Evolutionary conservation across 2,888 invertebrate genomes (phyloP), one percentile per base, ranked within the genome.

Genomic region (Ormyrus rosae): DNA sequence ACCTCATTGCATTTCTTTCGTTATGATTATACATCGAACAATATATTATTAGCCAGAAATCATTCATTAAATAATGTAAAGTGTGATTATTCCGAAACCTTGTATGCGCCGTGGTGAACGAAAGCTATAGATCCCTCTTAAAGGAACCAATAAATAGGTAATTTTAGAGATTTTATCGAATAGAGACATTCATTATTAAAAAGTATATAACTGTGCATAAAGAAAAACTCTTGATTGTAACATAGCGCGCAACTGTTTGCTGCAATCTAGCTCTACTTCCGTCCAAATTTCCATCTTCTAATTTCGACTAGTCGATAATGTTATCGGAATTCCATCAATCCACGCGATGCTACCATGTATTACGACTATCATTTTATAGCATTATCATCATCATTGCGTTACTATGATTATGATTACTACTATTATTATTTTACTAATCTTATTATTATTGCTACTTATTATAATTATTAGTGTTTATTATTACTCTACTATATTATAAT

Each of bases 181-280:
- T 78, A 71, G 77, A 81, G 71, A 77, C 64, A 64, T 80, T 79
- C 61, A 70, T 75, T 78, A 78, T 67, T 56, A 67, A 45, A 50
- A 45, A 80, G 72, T 75, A 80, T 63, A 79, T 70, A 73, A 60
- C 58, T 81, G 61, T 82, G 74, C 60, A 74, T 80, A 78, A 70
- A 77, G 34, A 45, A 74, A 60, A 80, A 76, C 64, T 51, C 34
- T 71, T 64, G 63, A 80, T 82, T 80, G 80, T 81, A 78, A 75
- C 34, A 82, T 76, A 80, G 3, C 60, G 19, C 7, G 69, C 64
- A 81, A 82, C 77, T 68, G 78, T 82, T 82, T 82, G 78, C 81
- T 82, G 78, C 74, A 56, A 55, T 63, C 8, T 13, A 65, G 71
- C 80, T 82, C 80, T 82, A 78, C 81, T 69, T 80, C 82, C 80